Evolutionary conservation across 92 coral and sea anemone genomes (phyloP).

Genomic region (Porites divaricata): DNA sequence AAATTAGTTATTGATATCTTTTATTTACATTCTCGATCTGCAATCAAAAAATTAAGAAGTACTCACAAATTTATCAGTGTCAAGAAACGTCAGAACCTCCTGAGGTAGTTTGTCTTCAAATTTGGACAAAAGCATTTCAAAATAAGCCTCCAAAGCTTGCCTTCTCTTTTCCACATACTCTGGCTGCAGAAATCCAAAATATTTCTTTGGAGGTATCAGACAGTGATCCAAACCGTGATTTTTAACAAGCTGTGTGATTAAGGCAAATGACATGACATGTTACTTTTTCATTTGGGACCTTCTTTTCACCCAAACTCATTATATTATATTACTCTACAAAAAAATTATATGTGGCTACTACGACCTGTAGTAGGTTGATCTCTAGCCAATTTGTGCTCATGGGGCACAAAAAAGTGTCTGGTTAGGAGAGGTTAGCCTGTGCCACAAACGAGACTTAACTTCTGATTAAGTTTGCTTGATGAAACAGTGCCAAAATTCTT

Average conservation of each 20-base stretch:
- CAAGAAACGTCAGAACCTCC: slow-evolving; percentile 75
- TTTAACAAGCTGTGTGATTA: slow-evolving; percentile 66
- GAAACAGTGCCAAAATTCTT: too few species aligned
- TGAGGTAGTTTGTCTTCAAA: slow-evolving; percentile 80
- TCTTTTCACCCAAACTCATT: too few species aligned
- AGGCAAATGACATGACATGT: neutral
- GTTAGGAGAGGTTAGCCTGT: too few species aligned
- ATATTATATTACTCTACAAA: too few species aligned
- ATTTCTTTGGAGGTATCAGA: slow-evolving; percentile 91
- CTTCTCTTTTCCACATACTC: slow-evolving; percentile 90
- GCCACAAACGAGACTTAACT: too few species aligned
- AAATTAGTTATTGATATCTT: too few species aligned
- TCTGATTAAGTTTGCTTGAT: too few species aligned
- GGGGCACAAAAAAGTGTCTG: too few species aligned
- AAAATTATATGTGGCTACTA: too few species aligned
- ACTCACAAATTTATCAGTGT: slow-evolving; percentile 91
- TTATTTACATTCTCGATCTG: neutral
- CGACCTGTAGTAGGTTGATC: too few species aligned
- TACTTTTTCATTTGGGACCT: too few species aligned
- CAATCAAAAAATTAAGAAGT: neutral
- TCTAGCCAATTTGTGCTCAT: too few species aligned
- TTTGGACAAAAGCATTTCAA: slow-evolving; percentile 61
- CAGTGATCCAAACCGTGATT: slow-evolving; percentile 52
- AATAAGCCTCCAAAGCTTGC: slow-evolving; percentile 72
- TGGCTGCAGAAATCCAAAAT: slow-evolving; percentile 84